Evolutionary conservation across 2,888 invertebrate species (phyloP).

Genomic region (Drosophila demipolita): DNA sequence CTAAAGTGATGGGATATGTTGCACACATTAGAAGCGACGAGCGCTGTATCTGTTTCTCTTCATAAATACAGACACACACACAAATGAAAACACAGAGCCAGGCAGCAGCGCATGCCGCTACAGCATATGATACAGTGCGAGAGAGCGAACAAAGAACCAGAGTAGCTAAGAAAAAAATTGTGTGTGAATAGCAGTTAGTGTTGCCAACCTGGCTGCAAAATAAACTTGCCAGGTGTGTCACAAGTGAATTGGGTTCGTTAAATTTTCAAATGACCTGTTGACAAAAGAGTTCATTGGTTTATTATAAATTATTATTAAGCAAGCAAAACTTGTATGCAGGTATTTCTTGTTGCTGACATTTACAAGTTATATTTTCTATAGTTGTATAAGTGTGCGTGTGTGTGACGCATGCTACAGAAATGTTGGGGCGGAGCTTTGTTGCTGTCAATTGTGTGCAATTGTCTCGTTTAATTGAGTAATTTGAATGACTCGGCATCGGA

Average conservation of each 20-base stretch:
- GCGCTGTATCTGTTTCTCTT: constrained; percentile 54
- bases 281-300: constrained; percentile 36
- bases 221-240: constrained; percentile 68
- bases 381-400: background rate
- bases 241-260: constrained; percentile 57
- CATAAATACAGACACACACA: constrained; percentile 5
- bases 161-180: constrained; percentile 18
- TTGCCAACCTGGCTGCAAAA: constrained; percentile 64
- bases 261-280: constrained; percentile 60
- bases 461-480: constrained; percentile 70
- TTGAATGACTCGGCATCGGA: constrained; percentile 51
- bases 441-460: constrained; percentile 73
- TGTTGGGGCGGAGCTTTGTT: constrained; percentile 51
- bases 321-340: constrained; percentile 7
- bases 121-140: constrained; percentile 39
- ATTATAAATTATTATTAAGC: constrained; percentile 13
- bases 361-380: constrained; percentile 37
- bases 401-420: constrained; percentile 59
- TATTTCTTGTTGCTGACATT: constrained; percentile 20
- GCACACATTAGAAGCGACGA: constrained; percentile 45
- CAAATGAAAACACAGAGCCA: constrained; percentile 11
- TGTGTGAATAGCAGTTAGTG: constrained; percentile 51
- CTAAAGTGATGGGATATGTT: constrained; percentile 79
- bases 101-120: constrained; percentile 65
- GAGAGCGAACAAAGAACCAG: constrained; percentile 28